Base-by-base conservation (phyloP, 2,113 vertebrate genomes). In the Thunnus thynnus region DNA sequence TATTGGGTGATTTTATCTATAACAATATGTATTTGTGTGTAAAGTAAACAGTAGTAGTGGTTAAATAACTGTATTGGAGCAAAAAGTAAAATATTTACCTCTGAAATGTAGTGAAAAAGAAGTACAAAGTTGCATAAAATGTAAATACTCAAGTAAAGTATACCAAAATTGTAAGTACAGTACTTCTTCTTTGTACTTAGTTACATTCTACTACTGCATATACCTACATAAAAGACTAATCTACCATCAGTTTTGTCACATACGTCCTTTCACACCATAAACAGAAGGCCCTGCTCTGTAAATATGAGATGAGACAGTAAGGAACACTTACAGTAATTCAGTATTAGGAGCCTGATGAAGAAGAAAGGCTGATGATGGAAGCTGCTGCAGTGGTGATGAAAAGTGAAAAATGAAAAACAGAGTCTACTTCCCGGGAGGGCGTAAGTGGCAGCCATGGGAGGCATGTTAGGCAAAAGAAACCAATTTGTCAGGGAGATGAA, bases 401-500 rank as follows among this genome's bases (percentile, higher is more conserved):
- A 41, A 41, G 9, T 41, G 36, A 41, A 80, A 86, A 84, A 89
- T 84, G 72, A 81, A 80, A 52, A 73, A 67, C 58, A 30, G 25
- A 27, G 16, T 1, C 13, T 78, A 30, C 65, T 57, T 58, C 44
- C 50, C 27, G 50, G 2, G 51, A 62, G 72, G 78, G 55, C 17
- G 32, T 32, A 54, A 72, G 69, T 56, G 36, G 82, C 78, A 56
- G 83, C 82, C 60, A 44, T 22, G 72, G 76, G 67, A 80, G 64
- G 50, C 86, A 71, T 63, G 83, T 83, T 61, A 47, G 76, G 71
- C 73, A 56, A 74, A 83, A 66, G 72, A 84, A 66, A 66, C 30
- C 86, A 85, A 93, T 92, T 90, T 91, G 77, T 93, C 90, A 93
- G 80, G 64, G 36, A 86, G 89, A 90, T 88, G 83, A 89, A 91